Evolutionary conservation across 1,140 invertebrate genomes (phyloP), one percentile per base, ranked within the genome.

Genomic region (Oedothorax gibbosus): DNA sequence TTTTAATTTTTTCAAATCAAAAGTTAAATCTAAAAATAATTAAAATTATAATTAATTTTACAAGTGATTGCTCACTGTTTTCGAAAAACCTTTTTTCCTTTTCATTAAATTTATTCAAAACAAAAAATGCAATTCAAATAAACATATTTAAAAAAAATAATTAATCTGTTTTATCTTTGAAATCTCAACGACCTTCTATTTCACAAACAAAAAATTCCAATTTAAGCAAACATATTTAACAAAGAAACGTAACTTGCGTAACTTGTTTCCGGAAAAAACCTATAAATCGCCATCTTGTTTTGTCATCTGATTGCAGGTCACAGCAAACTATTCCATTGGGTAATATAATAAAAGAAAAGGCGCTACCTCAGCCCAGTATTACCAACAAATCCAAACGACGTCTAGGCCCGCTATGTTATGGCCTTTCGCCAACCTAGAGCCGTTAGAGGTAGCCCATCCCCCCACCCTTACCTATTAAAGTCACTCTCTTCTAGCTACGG

Each of bases 251-350:
- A 35, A 35, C 35, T 35, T 35, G 71, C 78, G 78, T 80, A 68
- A 60, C 64, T 71, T 71, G 78, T 57, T 60, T 80, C 14, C 54
- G 50, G 53, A 80, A 80, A 18, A 35, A 50, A 20, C 65, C 78
- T 65, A 80, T 80, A 69, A 69, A 80, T 80, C 78, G 78, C 78
- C 78, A 80, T 80, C 78, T 80, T 80, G 78, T 80, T 80, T 80
- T 80, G 78, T 80, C 78, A 71, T 80, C 78, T 69, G 65, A 80
- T 80, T 69, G 78, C 78, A 60, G 78, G 78, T 80, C 78, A 80
- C 66, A 71, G 78, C 68, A 80, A 80, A 80, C 78, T 69, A 71
- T 69, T 80, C 78, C 78, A 80, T 80, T 80, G 78, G 78, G 78
- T 80, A 69, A 80, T 80, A 80, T 80, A 80, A 80, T 80, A 71